Conservation (phyloP, 2,113 vertebrate species). For the Entosphenus tridentatus region DNA sequence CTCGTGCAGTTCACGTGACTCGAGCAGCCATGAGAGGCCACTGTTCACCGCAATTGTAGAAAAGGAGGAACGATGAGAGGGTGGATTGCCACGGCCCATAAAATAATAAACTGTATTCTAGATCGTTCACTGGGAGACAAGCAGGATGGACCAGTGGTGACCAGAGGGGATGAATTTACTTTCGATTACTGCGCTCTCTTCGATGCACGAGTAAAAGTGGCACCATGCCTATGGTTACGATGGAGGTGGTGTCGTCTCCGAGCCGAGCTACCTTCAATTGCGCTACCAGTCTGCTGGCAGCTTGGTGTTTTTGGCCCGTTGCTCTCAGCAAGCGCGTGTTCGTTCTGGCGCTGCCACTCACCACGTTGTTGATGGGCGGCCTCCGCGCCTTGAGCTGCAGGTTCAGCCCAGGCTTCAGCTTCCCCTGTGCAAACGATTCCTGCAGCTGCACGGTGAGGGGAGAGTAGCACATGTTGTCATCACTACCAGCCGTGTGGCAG, state of each 20-base stretch:
- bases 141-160: too few relatives aligned
- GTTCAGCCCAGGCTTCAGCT: conserved; percentile 64
- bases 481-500: too few relatives aligned
- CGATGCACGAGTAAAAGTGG: background rate
- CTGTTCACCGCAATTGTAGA: too few relatives aligned
- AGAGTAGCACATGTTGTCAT: too few relatives aligned
- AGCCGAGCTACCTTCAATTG: background rate
- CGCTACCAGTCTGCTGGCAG: background rate
- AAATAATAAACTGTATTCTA: background rate
- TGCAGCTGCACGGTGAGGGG: conserved; percentile 33
- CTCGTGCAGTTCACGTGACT: too few relatives aligned
- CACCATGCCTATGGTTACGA: background rate
- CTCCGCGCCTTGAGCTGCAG: conserved; percentile 35
- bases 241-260: background rate
- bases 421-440: conserved; percentile 46
- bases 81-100: background rate
- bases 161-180: too few relatives aligned
- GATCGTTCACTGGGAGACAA: background rate
- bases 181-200: too few relatives aligned
- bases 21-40: too few relatives aligned
- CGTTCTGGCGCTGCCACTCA: conserved; percentile 21
- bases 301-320: background rate
- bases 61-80: background rate
- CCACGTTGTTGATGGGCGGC: conserved; percentile 36
- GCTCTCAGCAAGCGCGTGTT: background rate